Evolutionary conservation across 2,888 invertebrate genomes (phyloP), one percentile per base, ranked within the genome.

Genomic region (Sycophila texana): DNA sequence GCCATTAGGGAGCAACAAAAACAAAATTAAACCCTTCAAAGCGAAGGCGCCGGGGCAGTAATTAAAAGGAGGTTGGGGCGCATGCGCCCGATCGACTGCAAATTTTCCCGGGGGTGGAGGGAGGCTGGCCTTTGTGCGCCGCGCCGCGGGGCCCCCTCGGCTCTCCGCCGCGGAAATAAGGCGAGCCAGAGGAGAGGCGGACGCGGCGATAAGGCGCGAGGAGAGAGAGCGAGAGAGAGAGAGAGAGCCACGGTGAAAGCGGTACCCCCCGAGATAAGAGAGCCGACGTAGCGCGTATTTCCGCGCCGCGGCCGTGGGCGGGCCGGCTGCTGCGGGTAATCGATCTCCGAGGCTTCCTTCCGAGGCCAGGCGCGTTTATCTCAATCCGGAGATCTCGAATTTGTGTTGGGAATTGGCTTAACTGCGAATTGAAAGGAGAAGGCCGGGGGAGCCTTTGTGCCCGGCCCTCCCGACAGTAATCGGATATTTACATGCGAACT

Each of bases 291-390:
- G 26, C 51, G 49, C n/a, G 18, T 60, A 55, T 55, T n/a, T 65
- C 39, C 16, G 10, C 22, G 18, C 4, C 39, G n/a, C 12, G 22
- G 26, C 22, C 14, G n/a, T 26, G 13, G 18, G 20, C 13, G 30
- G 22, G 18, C 16, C 18, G 55, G 30, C 22, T 18, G 78, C 68
- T 78, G 76, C 70, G 68, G 81, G 82, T 79, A 84, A 84, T 84
- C 83, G 84, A 84, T 84, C 84, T 83, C 26, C 78, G 67, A 71
- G 77, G 80, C 60, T 82, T 84, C 80, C 82, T 77, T 74, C 77
- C 79, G 65, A 49, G 71, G 57, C 76, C 60, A 47, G 20, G 47
- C 74, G 58, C 74, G 79, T 74, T 79, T 74, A 79, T 79, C 74
- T 79, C 79, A 79, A 79, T 79, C 68, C 18, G 30, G 72, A 49